phyloP scores from a whole-genome alignment of 2,888 invertebrate species.

The Phoenoteleia sp. region DNA sequence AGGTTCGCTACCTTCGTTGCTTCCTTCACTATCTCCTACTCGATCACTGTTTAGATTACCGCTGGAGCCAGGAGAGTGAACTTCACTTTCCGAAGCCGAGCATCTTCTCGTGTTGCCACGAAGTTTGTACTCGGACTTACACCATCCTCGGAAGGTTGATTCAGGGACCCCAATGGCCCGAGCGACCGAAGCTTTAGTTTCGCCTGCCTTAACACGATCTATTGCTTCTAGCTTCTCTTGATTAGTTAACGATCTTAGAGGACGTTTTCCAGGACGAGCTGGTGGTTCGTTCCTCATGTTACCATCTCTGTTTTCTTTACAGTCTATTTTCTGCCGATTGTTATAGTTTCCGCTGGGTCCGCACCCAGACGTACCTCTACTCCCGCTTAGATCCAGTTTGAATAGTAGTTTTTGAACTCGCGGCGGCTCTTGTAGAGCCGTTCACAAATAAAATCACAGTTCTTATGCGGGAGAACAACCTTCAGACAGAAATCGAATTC shows the following conservation, averaged over 20 bases:
- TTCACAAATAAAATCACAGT: no score
- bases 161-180: conserved; percentile 95
- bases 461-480: no score
- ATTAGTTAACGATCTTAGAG: conserved; percentile 92
- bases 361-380: conserved; percentile 49
- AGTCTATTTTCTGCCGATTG: conserved; percentile 73
- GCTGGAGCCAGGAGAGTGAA: conserved; percentile 78
- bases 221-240: conserved; percentile 94
- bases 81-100: conserved; percentile 69
- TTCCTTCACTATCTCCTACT: conserved; percentile 49
- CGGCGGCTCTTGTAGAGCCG: no score
- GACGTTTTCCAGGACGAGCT: conserved; percentile 91
- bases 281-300: conserved; percentile 87
- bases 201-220: conserved; percentile 93
- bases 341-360: conserved; percentile 59
- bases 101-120: conserved; percentile 85
- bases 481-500: no score
- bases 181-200: conserved; percentile 95
- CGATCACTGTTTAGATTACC: conserved; percentile 64
- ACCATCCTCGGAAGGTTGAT: conserved; percentile 95
- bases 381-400: conserved; percentile 63
- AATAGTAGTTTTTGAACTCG: background rate
- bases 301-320: conserved; percentile 73
- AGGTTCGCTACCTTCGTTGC: no score
- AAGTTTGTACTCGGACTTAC: conserved; percentile 94